Evolutionary conservation across 2,888 invertebrate species (phyloP).

Genomic region (Oscheius sp.): DNA sequence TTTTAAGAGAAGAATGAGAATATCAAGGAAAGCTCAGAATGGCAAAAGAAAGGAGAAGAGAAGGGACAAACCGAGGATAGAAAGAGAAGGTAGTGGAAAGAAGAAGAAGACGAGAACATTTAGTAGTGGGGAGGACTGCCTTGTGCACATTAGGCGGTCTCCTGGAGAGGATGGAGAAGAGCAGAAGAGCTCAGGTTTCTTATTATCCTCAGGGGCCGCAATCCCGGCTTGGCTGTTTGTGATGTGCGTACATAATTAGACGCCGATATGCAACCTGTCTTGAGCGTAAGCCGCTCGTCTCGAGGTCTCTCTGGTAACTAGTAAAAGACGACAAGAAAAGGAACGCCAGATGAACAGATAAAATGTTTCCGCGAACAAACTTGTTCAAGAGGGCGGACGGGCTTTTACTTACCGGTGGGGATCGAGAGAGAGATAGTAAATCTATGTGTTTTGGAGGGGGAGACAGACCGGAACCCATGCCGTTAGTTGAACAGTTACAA

Average conservation of each 20-base stretch:
- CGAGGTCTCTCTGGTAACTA: constrained; percentile 23
- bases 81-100: constrained; percentile 35
- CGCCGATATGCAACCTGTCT: constrained; percentile 40
- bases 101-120: constrained; percentile 8
- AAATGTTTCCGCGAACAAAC: constrained; percentile 38
- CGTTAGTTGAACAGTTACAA: not conserved
- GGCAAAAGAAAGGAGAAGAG: not conserved
- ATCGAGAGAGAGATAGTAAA: too few species aligned
- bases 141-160: constrained; percentile 16
- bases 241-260: constrained; percentile 40
- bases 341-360: constrained; percentile 34
- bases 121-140: constrained; percentile 27
- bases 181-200: constrained; percentile 36
- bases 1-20: too few species aligned
- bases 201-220: constrained; percentile 33
- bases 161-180: constrained; percentile 19
- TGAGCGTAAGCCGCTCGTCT: constrained; percentile 3
- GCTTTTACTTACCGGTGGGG: not conserved
- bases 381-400: not conserved
- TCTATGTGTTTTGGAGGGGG: not conserved
- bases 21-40: too few species aligned
- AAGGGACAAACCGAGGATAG: not conserved
- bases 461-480: not conserved
- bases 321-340: constrained; percentile 9
- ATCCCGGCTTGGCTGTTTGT: constrained; percentile 36